Conservation (phyloP, 2,797 vertebrate species). For the Remorina albescens region DNA sequence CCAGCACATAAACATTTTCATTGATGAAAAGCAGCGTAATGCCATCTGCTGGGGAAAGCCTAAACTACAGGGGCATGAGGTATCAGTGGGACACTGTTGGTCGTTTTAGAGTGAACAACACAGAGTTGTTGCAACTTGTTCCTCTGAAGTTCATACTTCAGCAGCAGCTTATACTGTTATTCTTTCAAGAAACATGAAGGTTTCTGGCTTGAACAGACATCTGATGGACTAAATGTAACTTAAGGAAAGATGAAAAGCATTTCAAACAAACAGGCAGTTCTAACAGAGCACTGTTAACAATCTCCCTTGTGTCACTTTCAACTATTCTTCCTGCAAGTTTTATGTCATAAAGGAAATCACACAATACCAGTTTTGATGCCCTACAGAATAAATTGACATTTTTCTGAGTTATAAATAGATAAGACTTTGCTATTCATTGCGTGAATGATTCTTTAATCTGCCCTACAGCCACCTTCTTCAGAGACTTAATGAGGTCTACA, state of each 20-base stretch:
- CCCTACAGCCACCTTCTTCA: too few species aligned
- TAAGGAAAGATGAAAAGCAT: too few species aligned
- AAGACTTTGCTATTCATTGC: too few species aligned
- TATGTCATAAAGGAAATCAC: background rate
- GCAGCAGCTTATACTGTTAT: too few species aligned
- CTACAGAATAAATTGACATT: slow-evolving; percentile 36
- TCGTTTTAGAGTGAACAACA: background rate
- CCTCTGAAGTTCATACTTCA: background rate
- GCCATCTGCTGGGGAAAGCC: slow-evolving; percentile 52
- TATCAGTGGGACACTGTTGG: background rate
- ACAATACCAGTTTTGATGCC: slow-evolving; percentile 2
- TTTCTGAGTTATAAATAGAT: slow-evolving; percentile 24
- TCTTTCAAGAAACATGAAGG: background rate
- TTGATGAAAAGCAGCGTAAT: slow-evolving; percentile 1
- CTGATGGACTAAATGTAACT: background rate
- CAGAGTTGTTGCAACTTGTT: background rate
- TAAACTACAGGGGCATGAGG: slow-evolving; percentile 13
- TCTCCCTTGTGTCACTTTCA: background rate
- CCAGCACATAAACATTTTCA: background rate
- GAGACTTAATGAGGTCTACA: background rate
- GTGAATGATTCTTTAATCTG: too few species aligned
- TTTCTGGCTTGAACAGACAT: background rate
- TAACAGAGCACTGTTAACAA: background rate
- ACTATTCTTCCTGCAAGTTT: background rate
- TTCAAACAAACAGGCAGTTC: background rate